Evolutionary conservation across 2,113 vertebrate genomes (phyloP).

Genomic region (Etia nguti): DNA sequence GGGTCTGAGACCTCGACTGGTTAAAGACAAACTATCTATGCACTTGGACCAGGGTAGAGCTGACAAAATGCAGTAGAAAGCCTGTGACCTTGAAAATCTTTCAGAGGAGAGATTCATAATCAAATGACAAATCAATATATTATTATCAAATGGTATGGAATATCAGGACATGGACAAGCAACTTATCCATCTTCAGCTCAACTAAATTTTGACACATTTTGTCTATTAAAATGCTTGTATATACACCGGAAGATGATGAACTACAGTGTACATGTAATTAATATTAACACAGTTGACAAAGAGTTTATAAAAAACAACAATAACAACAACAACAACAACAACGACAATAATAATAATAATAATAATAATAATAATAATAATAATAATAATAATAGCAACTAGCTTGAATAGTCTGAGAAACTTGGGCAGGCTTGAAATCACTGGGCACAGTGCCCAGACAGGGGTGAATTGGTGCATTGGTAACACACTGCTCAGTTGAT

Average conservation of each 20-base stretch:
- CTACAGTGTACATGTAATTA: not conserved
- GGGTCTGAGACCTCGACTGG: constrained; percentile 18
- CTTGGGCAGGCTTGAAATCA: constrained; percentile 29
- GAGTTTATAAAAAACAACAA: not conserved
- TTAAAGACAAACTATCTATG: constrained; percentile 42
- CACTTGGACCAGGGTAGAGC: constrained; percentile 12
- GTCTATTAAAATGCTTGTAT: not conserved
- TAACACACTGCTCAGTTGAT: constrained; percentile 66
- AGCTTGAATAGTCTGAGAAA: constrained; percentile 26
- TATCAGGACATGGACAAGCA: not conserved
- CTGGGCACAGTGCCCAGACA: constrained; percentile 56
- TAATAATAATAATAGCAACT: not conserved
- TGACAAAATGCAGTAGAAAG: not conserved
- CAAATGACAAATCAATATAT: not conserved
- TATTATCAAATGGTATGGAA: not conserved
- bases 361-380: not conserved
- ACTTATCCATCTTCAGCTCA: not conserved
- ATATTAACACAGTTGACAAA: not conserved
- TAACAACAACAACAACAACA: not conserved
- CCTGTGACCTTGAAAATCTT: not conserved
- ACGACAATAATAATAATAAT: too few species aligned
- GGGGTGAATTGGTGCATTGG: constrained; percentile 58
- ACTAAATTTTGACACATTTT: not conserved
- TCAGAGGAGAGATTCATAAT: not conserved
- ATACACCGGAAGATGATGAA: not conserved